phyloP scores from a whole-genome alignment of 1,140 invertebrate genomes.

The Cotesia typhae region DNA sequence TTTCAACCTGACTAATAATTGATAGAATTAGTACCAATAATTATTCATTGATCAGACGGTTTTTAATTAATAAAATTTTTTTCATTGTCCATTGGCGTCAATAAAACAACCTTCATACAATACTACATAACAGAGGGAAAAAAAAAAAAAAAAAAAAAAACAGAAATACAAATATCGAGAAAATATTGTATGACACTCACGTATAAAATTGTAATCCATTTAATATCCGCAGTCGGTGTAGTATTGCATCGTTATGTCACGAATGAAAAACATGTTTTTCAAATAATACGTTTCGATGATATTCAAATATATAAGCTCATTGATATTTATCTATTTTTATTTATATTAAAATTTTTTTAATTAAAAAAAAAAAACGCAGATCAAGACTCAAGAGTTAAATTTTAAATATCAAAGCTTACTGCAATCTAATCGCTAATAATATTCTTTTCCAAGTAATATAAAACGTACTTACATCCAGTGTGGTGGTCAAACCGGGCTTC shows the following conservation, averaged over 20 bases:
- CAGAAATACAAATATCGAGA: conserved; percentile 42
- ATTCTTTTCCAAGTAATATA: conserved; percentile 44
- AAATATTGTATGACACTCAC: conserved; percentile 49
- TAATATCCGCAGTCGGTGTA: conserved; percentile 23
- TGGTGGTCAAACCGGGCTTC: conserved; percentile 47
- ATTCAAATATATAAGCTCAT: conserved; percentile 23
- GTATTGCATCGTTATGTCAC: conserved; percentile 20
- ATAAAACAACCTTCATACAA: too few relatives aligned
- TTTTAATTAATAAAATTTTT: too few relatives aligned
- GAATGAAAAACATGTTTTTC: conserved; percentile 48
- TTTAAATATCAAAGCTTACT: conserved; percentile 35
- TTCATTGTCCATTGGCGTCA: too few relatives aligned
- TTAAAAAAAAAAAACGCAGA: too few relatives aligned
- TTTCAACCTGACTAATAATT: too few relatives aligned
- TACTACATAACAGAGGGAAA: too few relatives aligned
- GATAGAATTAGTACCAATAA: too few relatives aligned
- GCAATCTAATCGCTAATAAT: conserved; percentile 55
- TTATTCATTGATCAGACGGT: too few relatives aligned
- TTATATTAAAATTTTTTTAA: too few relatives aligned
- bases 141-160: conserved; percentile 27
- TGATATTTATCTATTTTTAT: too few relatives aligned
- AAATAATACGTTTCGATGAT: conserved; percentile 44
- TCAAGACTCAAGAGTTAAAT: too few relatives aligned
- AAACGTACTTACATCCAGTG: conserved; percentile 41
- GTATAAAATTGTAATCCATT: conserved; percentile 49